Conservation (phyloP, 1,140 invertebrate species). For the Micrasema longulum region DNA sequence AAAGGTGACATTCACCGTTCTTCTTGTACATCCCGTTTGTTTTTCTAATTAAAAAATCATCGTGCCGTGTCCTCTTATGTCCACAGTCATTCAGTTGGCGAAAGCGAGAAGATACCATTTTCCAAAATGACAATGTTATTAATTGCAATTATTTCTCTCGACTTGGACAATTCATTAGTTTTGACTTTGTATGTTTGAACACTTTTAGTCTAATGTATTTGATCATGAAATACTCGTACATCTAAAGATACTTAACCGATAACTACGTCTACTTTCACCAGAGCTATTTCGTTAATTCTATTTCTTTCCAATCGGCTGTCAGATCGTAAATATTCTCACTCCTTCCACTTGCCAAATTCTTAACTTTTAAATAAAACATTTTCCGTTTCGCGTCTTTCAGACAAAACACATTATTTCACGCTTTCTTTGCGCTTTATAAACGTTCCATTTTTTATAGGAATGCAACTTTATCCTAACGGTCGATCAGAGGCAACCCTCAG, state of each 20-base stretch:
- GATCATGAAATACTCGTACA: background rate
- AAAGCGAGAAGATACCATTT: too few relatives aligned
- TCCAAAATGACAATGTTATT: background rate
- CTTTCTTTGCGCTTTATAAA: too few relatives aligned
- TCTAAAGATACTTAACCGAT: background rate
- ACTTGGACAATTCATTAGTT: too few relatives aligned
- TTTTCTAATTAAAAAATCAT: too few relatives aligned
- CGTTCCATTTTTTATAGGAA: too few relatives aligned
- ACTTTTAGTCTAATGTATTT: background rate
- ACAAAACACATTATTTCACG: too few relatives aligned
- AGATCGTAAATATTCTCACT: slow-evolving; percentile 12
- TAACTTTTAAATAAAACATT: too few relatives aligned
- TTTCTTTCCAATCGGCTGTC: slow-evolving; percentile 1
- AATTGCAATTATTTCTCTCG: too few relatives aligned
- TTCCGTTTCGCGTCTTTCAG: too few relatives aligned
- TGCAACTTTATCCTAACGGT: too few relatives aligned
- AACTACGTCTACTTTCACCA: slow-evolving; percentile 21
- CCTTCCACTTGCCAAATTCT: slow-evolving; percentile 4
- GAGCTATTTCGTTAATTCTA: slow-evolving; percentile 25
- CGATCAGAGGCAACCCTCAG: too few relatives aligned
- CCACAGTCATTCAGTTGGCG: background rate
- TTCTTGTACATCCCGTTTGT: background rate
- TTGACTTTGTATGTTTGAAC: too few relatives aligned
- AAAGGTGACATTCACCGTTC: background rate
- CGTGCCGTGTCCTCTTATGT: background rate